phyloP scores from a whole-genome alignment of 2,113 vertebrate species.

The Abramis brama region DNA sequence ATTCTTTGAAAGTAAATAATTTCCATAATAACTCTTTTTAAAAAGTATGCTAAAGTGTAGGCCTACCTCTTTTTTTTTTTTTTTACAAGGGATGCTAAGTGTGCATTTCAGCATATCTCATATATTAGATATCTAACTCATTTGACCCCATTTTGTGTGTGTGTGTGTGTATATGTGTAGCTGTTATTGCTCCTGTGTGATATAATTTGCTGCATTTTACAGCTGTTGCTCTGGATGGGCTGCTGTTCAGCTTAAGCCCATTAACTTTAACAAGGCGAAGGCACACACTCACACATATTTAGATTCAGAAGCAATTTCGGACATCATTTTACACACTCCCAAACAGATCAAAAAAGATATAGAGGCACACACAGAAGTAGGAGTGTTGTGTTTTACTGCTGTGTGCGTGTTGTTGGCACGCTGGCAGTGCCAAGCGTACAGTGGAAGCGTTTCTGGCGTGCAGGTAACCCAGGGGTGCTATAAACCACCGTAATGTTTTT shows the following conservation, averaged over 20 bases:
- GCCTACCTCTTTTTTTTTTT: background rate
- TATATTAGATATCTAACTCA: constrained; percentile 5
- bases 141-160: background rate
- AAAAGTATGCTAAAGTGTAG: background rate
- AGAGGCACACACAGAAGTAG: background rate
- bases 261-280: constrained; percentile 52
- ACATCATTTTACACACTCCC: constrained; percentile 11
- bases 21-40: background rate
- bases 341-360: constrained; percentile 14
- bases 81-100: background rate
- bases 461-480: constrained; percentile 36
- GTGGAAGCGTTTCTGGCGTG: constrained; percentile 44
- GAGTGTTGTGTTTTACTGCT: constrained; percentile 40
- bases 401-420: constrained; percentile 61
- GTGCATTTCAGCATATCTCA: background rate
- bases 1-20: background rate
- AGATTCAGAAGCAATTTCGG: constrained; percentile 17
- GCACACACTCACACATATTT: constrained; percentile 30
- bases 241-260: constrained; percentile 44
- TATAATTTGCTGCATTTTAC: constrained; percentile 43
- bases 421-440: constrained; percentile 15
- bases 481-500: constrained; percentile 20
- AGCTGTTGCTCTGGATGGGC: constrained; percentile 47
- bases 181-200: constrained; percentile 47
- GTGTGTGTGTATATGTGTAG: constrained; percentile 34